Conservation (phyloP, 2,888 invertebrate genomes). For the Tetranychus truncatus region DNA sequence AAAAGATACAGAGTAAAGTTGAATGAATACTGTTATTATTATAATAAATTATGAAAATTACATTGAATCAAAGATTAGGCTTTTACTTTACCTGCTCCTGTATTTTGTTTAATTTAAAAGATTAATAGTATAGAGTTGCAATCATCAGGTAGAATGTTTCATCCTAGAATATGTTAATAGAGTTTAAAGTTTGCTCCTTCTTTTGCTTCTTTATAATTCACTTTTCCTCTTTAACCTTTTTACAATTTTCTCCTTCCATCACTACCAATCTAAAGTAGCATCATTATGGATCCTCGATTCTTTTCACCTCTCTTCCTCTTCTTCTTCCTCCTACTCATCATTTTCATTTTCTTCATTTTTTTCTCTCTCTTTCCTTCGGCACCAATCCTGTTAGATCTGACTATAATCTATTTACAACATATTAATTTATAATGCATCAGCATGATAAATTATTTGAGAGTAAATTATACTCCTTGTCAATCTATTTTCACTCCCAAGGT, state of each 20-base stretch:
- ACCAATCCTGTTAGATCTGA: not conserved
- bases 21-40: not conserved
- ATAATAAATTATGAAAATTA: conserved; percentile 1
- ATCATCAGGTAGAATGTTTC: not conserved
- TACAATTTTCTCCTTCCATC: not conserved
- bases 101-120: not conserved
- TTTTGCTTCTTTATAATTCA: not conserved
- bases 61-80: not conserved
- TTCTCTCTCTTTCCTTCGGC: not conserved
- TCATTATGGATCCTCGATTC: not conserved
- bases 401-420: conserved; percentile 1
- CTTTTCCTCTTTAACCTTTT: not conserved
- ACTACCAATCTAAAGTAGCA: not conserved
- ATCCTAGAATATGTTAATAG: not conserved
- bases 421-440: not conserved
- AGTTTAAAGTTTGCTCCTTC: not conserved
- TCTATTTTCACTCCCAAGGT: conserved; percentile 1
- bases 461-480: not conserved
- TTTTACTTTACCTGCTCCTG: not conserved
- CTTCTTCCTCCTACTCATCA: not conserved
- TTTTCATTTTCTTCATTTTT: not conserved
- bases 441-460: conserved; percentile 1
- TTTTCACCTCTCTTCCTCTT: not conserved
- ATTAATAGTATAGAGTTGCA: not conserved
- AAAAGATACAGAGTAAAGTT: not conserved